Conservation (phyloP, 2,888 invertebrate genomes). For the Parnassius glacialis region DNA sequence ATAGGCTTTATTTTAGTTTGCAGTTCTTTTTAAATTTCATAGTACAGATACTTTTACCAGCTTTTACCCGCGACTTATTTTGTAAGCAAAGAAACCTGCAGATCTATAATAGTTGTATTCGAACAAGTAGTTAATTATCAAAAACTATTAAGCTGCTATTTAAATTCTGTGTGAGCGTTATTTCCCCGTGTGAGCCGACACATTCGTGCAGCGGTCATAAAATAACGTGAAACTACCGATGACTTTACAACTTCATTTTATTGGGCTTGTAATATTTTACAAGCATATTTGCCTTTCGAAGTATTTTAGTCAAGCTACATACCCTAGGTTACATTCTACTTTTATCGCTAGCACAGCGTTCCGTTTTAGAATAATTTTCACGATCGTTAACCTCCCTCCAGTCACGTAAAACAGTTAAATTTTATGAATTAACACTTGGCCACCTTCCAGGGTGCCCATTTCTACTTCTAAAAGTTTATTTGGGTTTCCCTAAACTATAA, state of each 20-base stretch:
- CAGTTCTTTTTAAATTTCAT: no score
- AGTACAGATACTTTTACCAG: no score
- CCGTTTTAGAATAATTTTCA: slow-evolving; percentile 46
- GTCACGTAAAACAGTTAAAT: slow-evolving; percentile 54
- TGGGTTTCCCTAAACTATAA: slow-evolving; percentile 59
- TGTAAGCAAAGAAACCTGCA: no score
- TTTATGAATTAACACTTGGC: slow-evolving; percentile 74
- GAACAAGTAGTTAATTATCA: no score
- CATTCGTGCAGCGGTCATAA: no score
- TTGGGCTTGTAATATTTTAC: background rate
- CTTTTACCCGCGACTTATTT: no score
- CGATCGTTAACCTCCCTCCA: slow-evolving; percentile 51
- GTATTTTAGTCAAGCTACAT: background rate
- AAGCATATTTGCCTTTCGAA: slow-evolving; percentile 4
- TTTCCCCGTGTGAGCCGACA: no score
- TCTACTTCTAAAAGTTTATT: slow-evolving; percentile 53
- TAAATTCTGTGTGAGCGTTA: no score
- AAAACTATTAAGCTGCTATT: no score
- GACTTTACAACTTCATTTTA: background rate
- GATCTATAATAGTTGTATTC: no score
- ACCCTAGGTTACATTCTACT: slow-evolving; percentile 12
- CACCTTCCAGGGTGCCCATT: slow-evolving; percentile 48
- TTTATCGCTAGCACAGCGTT: slow-evolving; percentile 28
- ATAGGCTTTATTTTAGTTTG: no score
- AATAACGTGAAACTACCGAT: no score